Evolutionary conservation across 1,140 invertebrate species (phyloP), one percentile per base, ranked within the genome.

Genomic region (Drosophila triauraria): DNA sequence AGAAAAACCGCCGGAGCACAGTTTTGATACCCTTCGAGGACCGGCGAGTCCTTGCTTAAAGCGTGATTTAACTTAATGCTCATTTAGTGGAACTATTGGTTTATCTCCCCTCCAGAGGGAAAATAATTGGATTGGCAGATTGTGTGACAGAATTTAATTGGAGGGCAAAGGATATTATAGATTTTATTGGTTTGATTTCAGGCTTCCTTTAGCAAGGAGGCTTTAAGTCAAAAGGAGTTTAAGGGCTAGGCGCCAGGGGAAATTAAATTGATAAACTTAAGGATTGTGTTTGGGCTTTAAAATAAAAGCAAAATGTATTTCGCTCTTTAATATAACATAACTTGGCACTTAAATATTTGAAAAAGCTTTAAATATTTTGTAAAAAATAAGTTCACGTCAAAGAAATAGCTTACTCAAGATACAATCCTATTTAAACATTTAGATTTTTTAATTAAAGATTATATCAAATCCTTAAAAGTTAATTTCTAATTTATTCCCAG

Each of bases 41-140:
- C 30, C n/a, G 8, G 15, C 44, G 42, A 23, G 68, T 72, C 35
- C 43, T 30, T 43, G 53, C 67, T 43, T 48, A 35, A 51, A 71
- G 69, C 51, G 44, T 71, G 43, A 40, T 40, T 72, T 71, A 59
- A 60, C 70, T 35, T 68, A 54, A 70, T 70, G 48, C 48, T 70
- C 63, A 69, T 54, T 68, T 43, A 44, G 48, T 43, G 32, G 53
- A 60, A 60, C 53, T 72, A 72, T 72, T 72, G 67, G 67, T 72
- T 72, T 42, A 38, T 60, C 53, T 35, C 35, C 38, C 46, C 27
- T 58, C 43, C 15, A 20, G 30, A 48, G 42, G 38, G n/a, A 59
- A 72, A 72, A 51, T 60, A 74, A 72, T 72, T 72, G 70, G 70
- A 74, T 74, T 74, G 56, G 17, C 68, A 51, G 70, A 72, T 74